phyloP scores from a whole-genome alignment of 2,797 vertebrate genomes.

The Chiropotes sagulatus region DNA sequence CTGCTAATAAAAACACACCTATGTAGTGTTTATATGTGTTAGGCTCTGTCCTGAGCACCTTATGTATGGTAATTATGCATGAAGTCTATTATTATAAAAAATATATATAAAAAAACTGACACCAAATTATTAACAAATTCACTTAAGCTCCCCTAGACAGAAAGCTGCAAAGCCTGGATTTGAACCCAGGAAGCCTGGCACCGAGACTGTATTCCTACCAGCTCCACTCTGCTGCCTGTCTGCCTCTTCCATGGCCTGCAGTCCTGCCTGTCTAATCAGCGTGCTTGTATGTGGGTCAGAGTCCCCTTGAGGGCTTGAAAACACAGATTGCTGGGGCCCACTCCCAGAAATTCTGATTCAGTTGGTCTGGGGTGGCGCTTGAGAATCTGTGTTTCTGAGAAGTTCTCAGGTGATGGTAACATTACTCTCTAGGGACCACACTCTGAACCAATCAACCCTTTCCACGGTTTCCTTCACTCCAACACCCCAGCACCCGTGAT shows the following conservation, averaged over 20 bases:
- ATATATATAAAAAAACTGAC: neutral
- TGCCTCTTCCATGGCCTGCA: neutral
- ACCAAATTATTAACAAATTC: neutral
- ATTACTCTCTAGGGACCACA: neutral
- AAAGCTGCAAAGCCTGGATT: neutral
- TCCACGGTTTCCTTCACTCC: neutral
- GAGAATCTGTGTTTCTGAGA: neutral
- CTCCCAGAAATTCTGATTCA: neutral
- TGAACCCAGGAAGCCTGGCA: neutral
- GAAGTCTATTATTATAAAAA: neutral
- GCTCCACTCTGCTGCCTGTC: neutral
- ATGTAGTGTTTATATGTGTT: no score
- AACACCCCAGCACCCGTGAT: neutral
- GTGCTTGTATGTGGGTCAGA: no score
- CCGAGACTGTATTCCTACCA: fast-evolving
- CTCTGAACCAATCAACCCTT: neutral
- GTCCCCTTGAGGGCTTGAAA: neutral
- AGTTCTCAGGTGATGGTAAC: neutral
- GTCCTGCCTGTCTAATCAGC: neutral
- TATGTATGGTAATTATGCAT: neutral
- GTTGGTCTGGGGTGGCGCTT: neutral
- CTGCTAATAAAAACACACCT: neutral
- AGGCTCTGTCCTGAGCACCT: neutral
- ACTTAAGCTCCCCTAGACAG: neutral
- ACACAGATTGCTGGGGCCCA: neutral